A percentile compares a stretch with the other conserved stretches of the same genome.
Evolutionary conservation across 1,140 invertebrate species (phyloP).

Genomic region (Ruditapes philippinarum): DNA sequence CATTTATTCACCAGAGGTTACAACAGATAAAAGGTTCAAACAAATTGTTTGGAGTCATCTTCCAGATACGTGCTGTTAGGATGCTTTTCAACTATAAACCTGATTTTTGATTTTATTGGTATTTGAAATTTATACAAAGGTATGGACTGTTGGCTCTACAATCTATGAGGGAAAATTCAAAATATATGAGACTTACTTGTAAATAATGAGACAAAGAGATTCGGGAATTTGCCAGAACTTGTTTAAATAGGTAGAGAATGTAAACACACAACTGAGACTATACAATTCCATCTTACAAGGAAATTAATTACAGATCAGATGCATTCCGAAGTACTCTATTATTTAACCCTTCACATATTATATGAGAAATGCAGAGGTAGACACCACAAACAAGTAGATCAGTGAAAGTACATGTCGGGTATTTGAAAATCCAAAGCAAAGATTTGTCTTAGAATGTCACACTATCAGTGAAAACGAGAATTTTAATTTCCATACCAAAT

Average conservation of each 20-base stretch:
- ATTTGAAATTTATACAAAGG: slow-evolving; percentile 46
- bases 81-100: slow-evolving; percentile 46
- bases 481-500: slow-evolving; percentile 2
- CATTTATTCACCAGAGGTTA: not conserved
- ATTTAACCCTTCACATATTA: not conserved
- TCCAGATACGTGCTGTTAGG: not conserved
- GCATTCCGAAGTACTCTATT: not conserved
- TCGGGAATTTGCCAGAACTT: slow-evolving; percentile 56
- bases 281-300: slow-evolving; percentile 20
- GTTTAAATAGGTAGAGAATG: slow-evolving; percentile 67
- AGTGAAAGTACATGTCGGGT: not conserved
- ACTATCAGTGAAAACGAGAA: slow-evolving; percentile 43
- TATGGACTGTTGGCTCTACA: slow-evolving; percentile 48
- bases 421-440: slow-evolving; percentile 44
- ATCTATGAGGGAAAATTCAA: slow-evolving; percentile 59
- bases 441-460: slow-evolving; percentile 58
- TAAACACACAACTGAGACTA: slow-evolving; percentile 67
- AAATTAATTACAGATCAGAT: not conserved
- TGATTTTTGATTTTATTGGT: slow-evolving; percentile 61
- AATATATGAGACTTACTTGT: slow-evolving; percentile 48
- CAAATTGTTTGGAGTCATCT: not conserved
- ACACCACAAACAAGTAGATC: not conserved
- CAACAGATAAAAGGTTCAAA: slow-evolving; percentile 5
- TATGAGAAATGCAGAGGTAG: not conserved
- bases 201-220: slow-evolving; percentile 70